Evolutionary conservation across 2,888 invertebrate species (phyloP).

Genomic region (Apoderus coryli): DNA sequence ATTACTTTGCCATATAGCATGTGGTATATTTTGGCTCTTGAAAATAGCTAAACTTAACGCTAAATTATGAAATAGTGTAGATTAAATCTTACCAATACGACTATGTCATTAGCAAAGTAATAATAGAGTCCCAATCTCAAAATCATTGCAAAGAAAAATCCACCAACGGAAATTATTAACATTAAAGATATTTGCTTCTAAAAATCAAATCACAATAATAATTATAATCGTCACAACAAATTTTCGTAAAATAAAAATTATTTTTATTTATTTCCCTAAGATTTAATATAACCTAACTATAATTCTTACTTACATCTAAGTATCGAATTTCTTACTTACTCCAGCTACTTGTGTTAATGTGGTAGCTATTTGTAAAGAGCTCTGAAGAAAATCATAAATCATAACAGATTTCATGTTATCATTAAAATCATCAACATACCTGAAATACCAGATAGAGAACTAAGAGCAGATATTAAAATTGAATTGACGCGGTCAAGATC

Average conservation of each 20-base stretch:
- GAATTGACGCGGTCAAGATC: too few species aligned
- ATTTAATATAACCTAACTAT: too few species aligned
- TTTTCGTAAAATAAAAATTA: too few species aligned
- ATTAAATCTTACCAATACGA: constrained; percentile 10
- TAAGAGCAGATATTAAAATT: too few species aligned
- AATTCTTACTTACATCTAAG: too few species aligned
- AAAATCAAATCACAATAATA: background rate
- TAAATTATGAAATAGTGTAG: background rate
- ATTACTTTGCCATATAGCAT: constrained; percentile 1
- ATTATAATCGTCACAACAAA: background rate
- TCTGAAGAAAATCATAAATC: constrained; percentile 20
- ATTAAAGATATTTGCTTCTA: background rate
- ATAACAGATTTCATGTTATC: constrained; percentile 18
- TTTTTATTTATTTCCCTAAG: too few species aligned
- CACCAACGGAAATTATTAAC: background rate
- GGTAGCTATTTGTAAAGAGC: constrained; percentile 19
- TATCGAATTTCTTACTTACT: too few species aligned
- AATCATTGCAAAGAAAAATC: constrained; percentile 10
- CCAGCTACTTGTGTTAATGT: constrained; percentile 17
- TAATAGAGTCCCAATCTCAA: constrained; percentile 14
- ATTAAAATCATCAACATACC: constrained; percentile 18
- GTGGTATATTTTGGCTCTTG: background rate
- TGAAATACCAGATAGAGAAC: too few species aligned
- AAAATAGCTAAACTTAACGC: background rate
- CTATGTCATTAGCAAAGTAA: constrained; percentile 14